phyloP scores from a whole-genome alignment of 2,888 invertebrate species.

The Pandemis heparana region DNA sequence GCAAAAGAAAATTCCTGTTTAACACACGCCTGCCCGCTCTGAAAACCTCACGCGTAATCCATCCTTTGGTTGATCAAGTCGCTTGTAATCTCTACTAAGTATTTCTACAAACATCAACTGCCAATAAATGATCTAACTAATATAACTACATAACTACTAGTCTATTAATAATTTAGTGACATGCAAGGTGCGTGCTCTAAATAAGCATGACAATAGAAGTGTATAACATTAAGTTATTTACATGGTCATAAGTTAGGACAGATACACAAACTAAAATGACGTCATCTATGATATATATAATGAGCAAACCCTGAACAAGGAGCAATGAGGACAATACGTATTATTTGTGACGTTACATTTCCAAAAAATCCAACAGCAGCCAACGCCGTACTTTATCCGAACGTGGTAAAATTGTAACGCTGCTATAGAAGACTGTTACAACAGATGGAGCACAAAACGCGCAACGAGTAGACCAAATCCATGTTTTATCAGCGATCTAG shows the following conservation, averaged over 20 bases:
- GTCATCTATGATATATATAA: slow-evolving; percentile 17
- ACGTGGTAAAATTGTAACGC: slow-evolving; percentile 3
- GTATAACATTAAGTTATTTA: slow-evolving; percentile 29
- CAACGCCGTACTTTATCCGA: slow-evolving; percentile 12
- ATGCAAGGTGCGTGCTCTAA: slow-evolving; percentile 39
- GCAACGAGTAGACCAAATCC: slow-evolving; percentile 27
- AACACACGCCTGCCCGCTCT: slow-evolving; percentile 49
- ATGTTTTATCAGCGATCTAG: slow-evolving; percentile 20
- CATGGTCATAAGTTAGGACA: slow-evolving; percentile 26
- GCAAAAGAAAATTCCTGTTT: slow-evolving; percentile 73
- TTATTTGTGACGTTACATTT: neutral
- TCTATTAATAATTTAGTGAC: slow-evolving; percentile 18
- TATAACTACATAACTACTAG: slow-evolving; percentile 22
- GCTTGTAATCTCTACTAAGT: neutral
- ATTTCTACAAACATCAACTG: slow-evolving; percentile 15
- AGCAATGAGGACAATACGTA: slow-evolving; percentile 5
- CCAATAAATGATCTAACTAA: slow-evolving; percentile 8
- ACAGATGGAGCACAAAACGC: neutral
- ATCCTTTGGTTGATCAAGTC: neutral
- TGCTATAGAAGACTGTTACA: slow-evolving; percentile 1
- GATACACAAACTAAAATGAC: slow-evolving; percentile 14
- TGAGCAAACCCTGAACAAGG: slow-evolving; percentile 27
- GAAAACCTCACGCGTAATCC: neutral
- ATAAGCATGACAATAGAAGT: slow-evolving; percentile 33
- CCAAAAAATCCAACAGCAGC: slow-evolving; percentile 1